Conservation (phyloP, 2,113 vertebrate genomes). For the Bambusicola thoracicus region DNA sequence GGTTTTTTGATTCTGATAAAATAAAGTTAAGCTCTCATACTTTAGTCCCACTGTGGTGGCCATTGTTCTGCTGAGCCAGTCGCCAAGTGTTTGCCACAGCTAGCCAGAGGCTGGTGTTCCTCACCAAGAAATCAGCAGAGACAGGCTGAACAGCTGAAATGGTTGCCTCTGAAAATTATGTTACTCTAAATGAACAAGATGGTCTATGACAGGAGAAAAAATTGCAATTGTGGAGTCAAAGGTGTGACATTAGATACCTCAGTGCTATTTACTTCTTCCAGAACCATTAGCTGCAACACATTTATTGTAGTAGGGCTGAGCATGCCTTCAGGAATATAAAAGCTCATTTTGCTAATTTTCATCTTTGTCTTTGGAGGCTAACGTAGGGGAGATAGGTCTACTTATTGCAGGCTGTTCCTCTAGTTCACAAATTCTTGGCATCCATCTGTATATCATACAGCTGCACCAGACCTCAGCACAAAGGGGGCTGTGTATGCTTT, state of each 20-base stretch:
- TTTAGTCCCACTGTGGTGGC: background rate
- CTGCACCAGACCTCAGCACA: background rate
- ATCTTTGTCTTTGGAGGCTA: background rate
- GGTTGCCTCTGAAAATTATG: background rate
- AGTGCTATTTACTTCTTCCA: background rate
- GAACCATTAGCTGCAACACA: background rate
- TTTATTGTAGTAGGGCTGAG: background rate
- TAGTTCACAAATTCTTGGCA: background rate
- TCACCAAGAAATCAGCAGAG: background rate
- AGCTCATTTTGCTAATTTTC: background rate
- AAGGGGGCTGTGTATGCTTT: background rate
- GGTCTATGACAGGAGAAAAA: background rate
- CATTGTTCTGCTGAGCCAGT: background rate
- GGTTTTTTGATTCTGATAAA: background rate
- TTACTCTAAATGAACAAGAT: background rate
- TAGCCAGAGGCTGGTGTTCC: background rate
- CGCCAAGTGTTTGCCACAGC: background rate
- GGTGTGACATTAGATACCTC: rapidly evolving
- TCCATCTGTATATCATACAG: background rate
- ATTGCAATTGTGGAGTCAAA: background rate
- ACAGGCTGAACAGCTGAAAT: background rate
- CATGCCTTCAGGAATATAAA: background rate
- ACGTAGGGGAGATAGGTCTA: background rate
- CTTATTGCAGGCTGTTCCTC: background rate
- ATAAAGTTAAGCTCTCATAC: background rate